Percentiles rank a stretch among this genome's conserved stretches.
Evolutionary conservation across 2,113 vertebrate species (phyloP).

Genomic region (Uria lomvia): DNA sequence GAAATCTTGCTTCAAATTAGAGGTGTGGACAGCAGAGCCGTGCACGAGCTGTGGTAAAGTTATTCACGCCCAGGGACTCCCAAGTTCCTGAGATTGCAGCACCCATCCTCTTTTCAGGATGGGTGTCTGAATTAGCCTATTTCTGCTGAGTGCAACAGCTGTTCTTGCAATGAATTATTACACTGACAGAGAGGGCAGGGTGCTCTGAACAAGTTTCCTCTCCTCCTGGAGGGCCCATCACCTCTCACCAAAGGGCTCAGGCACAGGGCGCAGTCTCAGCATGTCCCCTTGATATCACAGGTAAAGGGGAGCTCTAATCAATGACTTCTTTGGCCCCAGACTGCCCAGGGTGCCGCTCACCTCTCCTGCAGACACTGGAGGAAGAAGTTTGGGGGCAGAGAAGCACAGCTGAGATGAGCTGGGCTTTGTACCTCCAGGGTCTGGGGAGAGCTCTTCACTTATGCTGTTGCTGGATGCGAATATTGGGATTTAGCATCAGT

Average conservation of each 20-base stretch:
- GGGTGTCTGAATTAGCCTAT: not conserved
- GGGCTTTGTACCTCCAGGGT: not conserved
- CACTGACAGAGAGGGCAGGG: not conserved
- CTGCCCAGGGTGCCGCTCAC: not conserved
- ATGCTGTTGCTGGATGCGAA: not conserved
- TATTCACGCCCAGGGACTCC: not conserved
- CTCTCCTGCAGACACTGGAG: not conserved
- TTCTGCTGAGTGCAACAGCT: not conserved
- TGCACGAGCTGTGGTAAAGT: rapidly evolving
- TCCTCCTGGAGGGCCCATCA: not conserved
- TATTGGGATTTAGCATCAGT: not conserved
- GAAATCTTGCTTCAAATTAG: no score
- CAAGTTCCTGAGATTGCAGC: not conserved
- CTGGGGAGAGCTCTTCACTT: not conserved
- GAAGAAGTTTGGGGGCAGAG: not conserved
- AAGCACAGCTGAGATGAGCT: not conserved
- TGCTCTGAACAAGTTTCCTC: not conserved
- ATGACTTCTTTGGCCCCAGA: not conserved
- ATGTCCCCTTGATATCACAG: rapidly evolving
- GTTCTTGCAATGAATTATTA: not conserved
- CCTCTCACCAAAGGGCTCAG: not conserved
- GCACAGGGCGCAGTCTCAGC: rapidly evolving
- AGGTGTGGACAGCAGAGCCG: not conserved
- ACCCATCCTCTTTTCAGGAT: no score
- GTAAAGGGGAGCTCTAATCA: not conserved